Conservation (phyloP, 2,888 invertebrate genomes). For the Eupeodes luniger region DNA sequence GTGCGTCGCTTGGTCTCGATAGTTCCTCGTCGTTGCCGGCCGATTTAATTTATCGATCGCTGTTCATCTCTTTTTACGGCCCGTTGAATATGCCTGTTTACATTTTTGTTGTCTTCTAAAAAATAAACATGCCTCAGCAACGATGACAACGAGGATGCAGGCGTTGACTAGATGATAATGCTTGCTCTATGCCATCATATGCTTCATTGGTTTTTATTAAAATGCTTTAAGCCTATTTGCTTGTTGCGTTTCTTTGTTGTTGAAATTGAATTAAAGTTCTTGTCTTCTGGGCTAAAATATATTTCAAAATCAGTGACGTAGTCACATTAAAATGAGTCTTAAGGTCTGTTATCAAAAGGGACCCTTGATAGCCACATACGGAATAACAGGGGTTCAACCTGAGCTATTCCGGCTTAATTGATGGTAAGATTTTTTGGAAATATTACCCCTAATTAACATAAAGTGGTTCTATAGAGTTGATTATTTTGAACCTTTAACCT, state of each 20-base stretch:
- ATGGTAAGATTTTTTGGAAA: too few relatives aligned
- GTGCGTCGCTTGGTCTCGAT: not conserved
- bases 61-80: slow-evolving; percentile 60
- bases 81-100: slow-evolving; percentile 28
- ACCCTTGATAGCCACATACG: too few relatives aligned
- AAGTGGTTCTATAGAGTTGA: too few relatives aligned
- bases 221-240: not conserved
- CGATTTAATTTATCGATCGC: slow-evolving; percentile 55
- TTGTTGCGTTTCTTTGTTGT: slow-evolving; percentile 29
- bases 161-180: slow-evolving; percentile 45
- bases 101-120: not conserved
- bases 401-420: too few relatives aligned
- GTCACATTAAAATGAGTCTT: not conserved
- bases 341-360: too few relatives aligned
- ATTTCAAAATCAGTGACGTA: not conserved
- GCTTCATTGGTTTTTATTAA: slow-evolving; percentile 47
- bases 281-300: not conserved
- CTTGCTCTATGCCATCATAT: slow-evolving; percentile 9
- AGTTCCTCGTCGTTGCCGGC: not conserved
- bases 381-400: too few relatives aligned
- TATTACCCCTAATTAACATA: too few relatives aligned
- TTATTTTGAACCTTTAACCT: too few relatives aligned
- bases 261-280: slow-evolving; percentile 19
- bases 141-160: not conserved
- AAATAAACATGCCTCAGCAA: not conserved